These are phyloP conservation scores for Python bivittatus DNA, from an alignment of 2,113 vertebrate genomes.

Conservation along the genomic window DNA sequence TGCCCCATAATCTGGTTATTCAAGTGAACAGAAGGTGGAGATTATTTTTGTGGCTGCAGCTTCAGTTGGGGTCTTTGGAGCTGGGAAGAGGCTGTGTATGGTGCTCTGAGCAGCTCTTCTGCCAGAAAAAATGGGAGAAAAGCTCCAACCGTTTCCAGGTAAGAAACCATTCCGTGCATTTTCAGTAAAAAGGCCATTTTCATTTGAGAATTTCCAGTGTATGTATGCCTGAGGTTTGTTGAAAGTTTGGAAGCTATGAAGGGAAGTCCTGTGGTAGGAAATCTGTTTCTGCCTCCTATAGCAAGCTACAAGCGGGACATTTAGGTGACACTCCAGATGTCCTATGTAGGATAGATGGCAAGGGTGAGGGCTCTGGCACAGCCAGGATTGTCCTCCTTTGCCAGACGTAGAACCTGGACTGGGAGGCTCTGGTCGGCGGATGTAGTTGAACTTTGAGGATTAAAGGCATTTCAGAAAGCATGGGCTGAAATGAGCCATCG, in stretches of 20 bases:
- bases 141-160: constrained; percentile 49
- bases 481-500: neutral
- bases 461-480: neutral
- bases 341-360: neutral
- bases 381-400: neutral
- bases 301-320: neutral
- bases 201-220: neutral
- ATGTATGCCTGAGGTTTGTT: neutral
- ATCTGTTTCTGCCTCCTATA: neutral
- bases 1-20: constrained; percentile 71
- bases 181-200: neutral
- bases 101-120: constrained; percentile 10
- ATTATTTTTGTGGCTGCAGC: neutral
- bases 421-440: neutral
- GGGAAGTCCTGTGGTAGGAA: neutral
- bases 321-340: accelerated
- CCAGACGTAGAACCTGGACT: neutral
- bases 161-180: neutral
- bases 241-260: neutral
- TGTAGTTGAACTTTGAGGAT: neutral
- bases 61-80: constrained; percentile 22
- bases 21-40: constrained; percentile 53
- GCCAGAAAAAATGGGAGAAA: constrained; percentile 43
- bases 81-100: neutral
- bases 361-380: neutral